Evolutionary conservation across 2,797 vertebrate species (phyloP), one percentile per base, ranked within the genome.

Genomic region (Glyptemys insculpta): DNA sequence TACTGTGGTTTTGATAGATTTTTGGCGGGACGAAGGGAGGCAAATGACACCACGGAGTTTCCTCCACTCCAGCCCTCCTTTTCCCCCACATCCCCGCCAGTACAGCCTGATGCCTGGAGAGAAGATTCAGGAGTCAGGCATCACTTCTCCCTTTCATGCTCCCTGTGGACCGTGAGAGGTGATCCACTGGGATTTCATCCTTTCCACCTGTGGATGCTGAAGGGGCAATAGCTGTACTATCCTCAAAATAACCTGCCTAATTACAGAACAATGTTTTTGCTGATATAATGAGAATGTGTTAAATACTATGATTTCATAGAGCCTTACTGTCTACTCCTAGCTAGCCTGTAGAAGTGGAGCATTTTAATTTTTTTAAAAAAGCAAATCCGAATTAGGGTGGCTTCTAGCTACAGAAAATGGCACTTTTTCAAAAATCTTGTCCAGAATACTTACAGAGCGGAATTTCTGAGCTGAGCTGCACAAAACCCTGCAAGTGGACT

Each of bases 81-180:
- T 37, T 12, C 19, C 34, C 34, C 14, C 34, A n/a, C 62, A n/a
- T 4, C 90, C 2, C 4, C 47, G 2, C 50, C 80, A 5, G 44
- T 91, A 72, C 0, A 0, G 12, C 11, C 81, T 74, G 37, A 54
- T 72, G 5, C 49, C 88, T 83, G 21, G 6, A 16, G 92, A 65
- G 2, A 21, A 0, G 54, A 29, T 93, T 81, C 92, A 89, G 57
- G 4, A 86, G 6, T 5, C 65, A 72, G 37, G 16, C 34, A 72
- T 72, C 65, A 41, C 6, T 6, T 54, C 85, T 18, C 29, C 14
- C 81, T 84, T 14, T 23, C 56, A 5, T 56, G 15, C 19, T 87
- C 88, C 50, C 29, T 86, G 15, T 49, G 15, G 8, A n/a, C 37
- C 21, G 50, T 8, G 57, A 14, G 11, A 59, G 8, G 52, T 0